These are phyloP conservation scores for Catagonus wagneri DNA, from an alignment of 2,113 vertebrate species.

Conservation along the genomic window DNA sequence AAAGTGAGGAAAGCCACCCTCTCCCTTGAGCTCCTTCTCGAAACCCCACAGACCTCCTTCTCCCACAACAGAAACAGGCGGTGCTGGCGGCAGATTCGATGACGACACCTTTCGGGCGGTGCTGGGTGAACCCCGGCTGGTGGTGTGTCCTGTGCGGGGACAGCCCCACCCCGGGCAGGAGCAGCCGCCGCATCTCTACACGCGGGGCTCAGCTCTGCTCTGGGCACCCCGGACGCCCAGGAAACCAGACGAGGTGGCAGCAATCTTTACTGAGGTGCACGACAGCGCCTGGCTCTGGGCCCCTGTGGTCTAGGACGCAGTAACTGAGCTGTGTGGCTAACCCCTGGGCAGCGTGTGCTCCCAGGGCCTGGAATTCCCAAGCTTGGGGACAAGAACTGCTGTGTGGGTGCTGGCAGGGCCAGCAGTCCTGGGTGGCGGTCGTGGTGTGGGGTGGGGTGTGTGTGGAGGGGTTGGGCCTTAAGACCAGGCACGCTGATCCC, in stretches of 20 bases:
- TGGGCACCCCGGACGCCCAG: accelerated
- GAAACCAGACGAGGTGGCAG: neutral
- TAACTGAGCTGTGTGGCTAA: neutral
- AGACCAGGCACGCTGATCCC: neutral
- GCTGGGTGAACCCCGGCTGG: neutral
- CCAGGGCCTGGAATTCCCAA: neutral
- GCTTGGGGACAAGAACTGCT: neutral
- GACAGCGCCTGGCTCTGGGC: neutral
- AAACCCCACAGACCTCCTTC: neutral
- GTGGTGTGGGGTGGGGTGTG: neutral
- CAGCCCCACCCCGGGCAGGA: neutral
- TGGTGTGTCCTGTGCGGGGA: neutral
- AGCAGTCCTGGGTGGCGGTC: neutral
- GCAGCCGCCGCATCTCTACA: too few species aligned
- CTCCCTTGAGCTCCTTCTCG: neutral
- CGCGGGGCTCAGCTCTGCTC: neutral
- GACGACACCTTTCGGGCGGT: neutral
- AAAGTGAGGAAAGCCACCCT: neutral
- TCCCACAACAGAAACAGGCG: neutral
- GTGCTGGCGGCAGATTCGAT: accelerated
- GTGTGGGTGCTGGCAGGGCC: neutral
- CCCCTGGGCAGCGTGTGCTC: too few species aligned
- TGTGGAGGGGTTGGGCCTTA: too few species aligned
- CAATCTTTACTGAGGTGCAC: neutral
- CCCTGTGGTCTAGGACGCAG: neutral